Conservation (phyloP, 2,113 vertebrate species). For the Pseudopipra pipra region DNA sequence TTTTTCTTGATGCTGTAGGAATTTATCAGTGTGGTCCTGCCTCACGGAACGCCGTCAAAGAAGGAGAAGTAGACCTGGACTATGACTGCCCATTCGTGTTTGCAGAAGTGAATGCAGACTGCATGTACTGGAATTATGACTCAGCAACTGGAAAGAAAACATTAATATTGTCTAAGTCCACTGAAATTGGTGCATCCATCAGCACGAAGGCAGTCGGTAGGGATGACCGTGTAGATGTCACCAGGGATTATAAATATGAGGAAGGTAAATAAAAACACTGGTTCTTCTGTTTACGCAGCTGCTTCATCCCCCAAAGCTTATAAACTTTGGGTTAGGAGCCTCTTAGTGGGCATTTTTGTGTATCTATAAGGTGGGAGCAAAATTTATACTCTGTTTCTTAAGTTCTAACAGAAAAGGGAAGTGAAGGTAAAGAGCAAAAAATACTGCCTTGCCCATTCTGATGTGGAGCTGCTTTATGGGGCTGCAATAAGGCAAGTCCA, state of each 20-base stretch:
- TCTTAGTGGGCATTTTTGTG: neutral
- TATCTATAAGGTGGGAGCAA: neutral
- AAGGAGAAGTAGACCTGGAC: conserved; percentile 70
- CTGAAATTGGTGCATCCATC: conserved; percentile 65
- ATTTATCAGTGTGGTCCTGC: conserved; percentile 80
- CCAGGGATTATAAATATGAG: conserved; percentile 72
- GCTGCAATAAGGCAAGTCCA: neutral
- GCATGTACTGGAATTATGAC: conserved; percentile 65
- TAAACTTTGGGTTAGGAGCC: neutral
- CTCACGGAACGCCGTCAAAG: conserved; percentile 66
- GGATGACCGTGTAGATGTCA: conserved; percentile 72
- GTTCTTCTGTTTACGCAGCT: neutral
- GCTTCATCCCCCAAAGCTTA: neutral
- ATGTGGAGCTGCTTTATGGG: neutral
- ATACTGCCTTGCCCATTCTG: neutral
- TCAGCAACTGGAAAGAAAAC: neutral
- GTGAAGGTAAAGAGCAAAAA: neutral
- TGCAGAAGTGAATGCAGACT: conserved; percentile 79
- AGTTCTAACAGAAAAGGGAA: neutral
- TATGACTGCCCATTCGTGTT: conserved; percentile 74
- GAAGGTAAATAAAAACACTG: conserved; percentile 71
- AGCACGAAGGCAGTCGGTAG: conserved; percentile 81
- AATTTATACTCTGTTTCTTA: neutral
- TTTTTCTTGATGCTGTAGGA: conserved; percentile 47
- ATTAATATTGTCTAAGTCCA: conserved; percentile 21